Evolutionary conservation across 1,140 invertebrate genomes (phyloP), one percentile per base, ranked within the genome.

Genomic region (Meloidogyne exigua): DNA sequence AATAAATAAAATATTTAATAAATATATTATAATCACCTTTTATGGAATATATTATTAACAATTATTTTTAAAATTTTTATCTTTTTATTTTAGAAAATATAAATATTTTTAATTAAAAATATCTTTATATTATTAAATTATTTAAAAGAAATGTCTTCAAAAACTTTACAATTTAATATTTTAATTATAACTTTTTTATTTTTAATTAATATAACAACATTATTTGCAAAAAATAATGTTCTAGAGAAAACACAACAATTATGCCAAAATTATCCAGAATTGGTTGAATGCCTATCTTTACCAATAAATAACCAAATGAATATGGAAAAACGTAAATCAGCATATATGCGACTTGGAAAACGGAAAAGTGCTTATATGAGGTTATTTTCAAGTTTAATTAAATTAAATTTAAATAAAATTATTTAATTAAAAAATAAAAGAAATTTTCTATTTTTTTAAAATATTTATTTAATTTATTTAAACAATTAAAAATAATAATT

Each of bases 311-410:
- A n/a, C 13, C 26, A 21, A 32, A 25, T 36, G 23, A 15, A 23
- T 15, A 71, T 77, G 25, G 75, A 67, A 65, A 78, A 79, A 28
- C 63, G 77, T 15, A 78, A 79, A 57, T 79, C 77, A 39, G 77
- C 77, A 21, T 79, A 79, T 66, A 79, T 79, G 77, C 77, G 77
- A 3, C 68, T 79, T 49, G 77, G 77, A 42, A 79, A 79, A 63
- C 66, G 77, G 28, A 79, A 79, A 42, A 69, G 64, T 39, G 77
- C 77, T 39, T 79, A 79, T 36, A 79, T 79, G 77, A 76, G 77
- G 77, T 79, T 25, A 21, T 18, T 62, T 62, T 44, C 3, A 11
- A 28, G 23, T 7, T 69, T 32, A 13, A 23, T 44, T 25, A 69
- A 36, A 15, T 44, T 68, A 39, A 39, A 21, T 7, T 5, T n/a